phyloP scores from a whole-genome alignment of 1,140 invertebrate genomes.

The Venustaconcha ellipsiformis region DNA sequence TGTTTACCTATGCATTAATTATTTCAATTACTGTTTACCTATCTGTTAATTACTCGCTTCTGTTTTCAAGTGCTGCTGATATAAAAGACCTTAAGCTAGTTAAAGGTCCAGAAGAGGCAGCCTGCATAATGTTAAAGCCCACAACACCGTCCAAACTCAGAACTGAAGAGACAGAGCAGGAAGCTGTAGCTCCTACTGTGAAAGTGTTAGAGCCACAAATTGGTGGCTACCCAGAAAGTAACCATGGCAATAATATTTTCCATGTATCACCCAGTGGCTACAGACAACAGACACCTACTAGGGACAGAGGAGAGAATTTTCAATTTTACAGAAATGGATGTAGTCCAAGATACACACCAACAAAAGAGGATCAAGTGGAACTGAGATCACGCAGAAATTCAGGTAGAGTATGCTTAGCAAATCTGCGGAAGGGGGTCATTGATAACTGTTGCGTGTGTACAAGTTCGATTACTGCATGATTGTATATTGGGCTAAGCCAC shows the following conservation, averaged over 20 bases:
- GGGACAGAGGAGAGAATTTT: constrained; percentile 7
- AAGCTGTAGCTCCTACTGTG: constrained; percentile 48
- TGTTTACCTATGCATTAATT: too few relatives aligned
- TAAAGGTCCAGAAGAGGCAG: constrained; percentile 71
- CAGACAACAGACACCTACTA: constrained; percentile 13
- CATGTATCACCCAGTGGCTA: too few relatives aligned
- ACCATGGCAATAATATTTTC: not conserved
- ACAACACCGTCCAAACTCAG: constrained; percentile 53
- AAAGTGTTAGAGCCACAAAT: constrained; percentile 39
- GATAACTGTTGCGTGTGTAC: too few relatives aligned
- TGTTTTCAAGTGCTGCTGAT: constrained; percentile 73
- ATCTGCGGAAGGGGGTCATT: too few relatives aligned
- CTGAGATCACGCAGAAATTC: constrained; percentile 45
- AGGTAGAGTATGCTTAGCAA: constrained; percentile 21
- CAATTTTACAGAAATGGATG: too few relatives aligned
- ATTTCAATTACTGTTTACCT: not conserved
- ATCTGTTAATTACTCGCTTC: constrained; percentile 24
- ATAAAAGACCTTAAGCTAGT: constrained; percentile 76
- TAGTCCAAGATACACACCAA: constrained; percentile 30
- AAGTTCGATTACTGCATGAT: too few relatives aligned
- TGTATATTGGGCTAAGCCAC: too few relatives aligned
- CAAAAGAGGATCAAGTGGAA: constrained; percentile 37
- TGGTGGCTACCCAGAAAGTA: not conserved
- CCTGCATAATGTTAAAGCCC: constrained; percentile 60
- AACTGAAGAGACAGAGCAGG: constrained; percentile 42